A percentile compares a stretch with the other conserved stretches of the same genome.
phyloP scores from a whole-genome alignment of 2,797 vertebrate species.

The Cephalopachus bancanus region DNA sequence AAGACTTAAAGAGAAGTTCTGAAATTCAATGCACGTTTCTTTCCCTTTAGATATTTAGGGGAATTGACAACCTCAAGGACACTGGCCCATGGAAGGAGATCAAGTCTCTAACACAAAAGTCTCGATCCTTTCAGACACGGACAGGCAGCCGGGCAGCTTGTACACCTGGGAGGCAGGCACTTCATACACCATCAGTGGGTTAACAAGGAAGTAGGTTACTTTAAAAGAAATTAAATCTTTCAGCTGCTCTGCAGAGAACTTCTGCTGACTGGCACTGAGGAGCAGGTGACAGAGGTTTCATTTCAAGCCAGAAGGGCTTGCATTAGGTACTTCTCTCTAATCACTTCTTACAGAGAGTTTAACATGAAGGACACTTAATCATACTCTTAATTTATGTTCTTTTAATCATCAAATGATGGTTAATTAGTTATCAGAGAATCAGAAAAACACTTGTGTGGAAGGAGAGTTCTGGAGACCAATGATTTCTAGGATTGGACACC shows the following conservation, averaged over 20 bases:
- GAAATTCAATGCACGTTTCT: slow-evolving; percentile 28
- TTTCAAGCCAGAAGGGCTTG: neutral
- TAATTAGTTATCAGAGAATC: slow-evolving; percentile 76
- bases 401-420: slow-evolving; percentile 79
- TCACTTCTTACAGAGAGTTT: slow-evolving; percentile 64
- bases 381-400: slow-evolving; percentile 71
- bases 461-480: slow-evolving; percentile 53
- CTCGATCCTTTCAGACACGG: neutral
- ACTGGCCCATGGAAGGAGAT: neutral
- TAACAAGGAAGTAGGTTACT: neutral
- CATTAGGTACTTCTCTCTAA: slow-evolving; percentile 37
- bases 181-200: neutral
- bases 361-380: slow-evolving; percentile 76
- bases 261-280: neutral
- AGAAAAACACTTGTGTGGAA: slow-evolving; percentile 77
- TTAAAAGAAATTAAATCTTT: neutral
- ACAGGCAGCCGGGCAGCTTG: neutral
- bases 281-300: neutral
- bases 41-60: neutral
- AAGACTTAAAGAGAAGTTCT: slow-evolving; percentile 38
- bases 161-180: neutral
- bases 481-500: slow-evolving; percentile 59
- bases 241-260: rapidly evolving
- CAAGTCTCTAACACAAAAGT: neutral
- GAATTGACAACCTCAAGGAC: neutral